phyloP scores from a whole-genome alignment of 2,113 vertebrate species.

The Dasyprocta punctata region DNA sequence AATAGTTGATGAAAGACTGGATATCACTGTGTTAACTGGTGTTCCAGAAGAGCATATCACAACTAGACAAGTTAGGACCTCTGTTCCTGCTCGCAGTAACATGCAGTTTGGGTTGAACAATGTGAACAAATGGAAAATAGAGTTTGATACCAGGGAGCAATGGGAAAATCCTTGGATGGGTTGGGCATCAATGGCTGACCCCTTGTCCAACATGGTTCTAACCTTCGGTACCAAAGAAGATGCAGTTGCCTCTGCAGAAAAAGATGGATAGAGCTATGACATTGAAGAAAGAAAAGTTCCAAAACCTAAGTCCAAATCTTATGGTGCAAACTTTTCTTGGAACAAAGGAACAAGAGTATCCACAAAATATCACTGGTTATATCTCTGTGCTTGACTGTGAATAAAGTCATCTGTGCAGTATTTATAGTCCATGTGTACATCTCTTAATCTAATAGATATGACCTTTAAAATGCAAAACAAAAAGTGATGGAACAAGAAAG shows the following conservation, averaged over 20 bases:
- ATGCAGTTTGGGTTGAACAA: slow-evolving; percentile 97
- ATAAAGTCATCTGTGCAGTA: slow-evolving; percentile 91
- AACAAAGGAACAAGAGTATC: slow-evolving; percentile 97
- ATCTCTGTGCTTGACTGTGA: slow-evolving; percentile 82
- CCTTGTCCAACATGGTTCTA: slow-evolving; percentile 95
- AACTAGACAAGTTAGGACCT: slow-evolving; percentile 96
- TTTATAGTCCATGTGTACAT: slow-evolving; percentile 86
- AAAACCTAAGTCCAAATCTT: slow-evolving; percentile 97
- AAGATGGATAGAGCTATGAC: slow-evolving; percentile 98
- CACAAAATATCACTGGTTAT: slow-evolving; percentile 92
- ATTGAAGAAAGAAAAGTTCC: slow-evolving; percentile 92
- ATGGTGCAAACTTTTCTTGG: slow-evolving; percentile 98
- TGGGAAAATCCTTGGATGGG: slow-evolving; percentile 99
- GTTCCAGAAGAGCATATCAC: slow-evolving; percentile 97
- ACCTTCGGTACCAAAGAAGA: slow-evolving; percentile 94
- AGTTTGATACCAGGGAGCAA: slow-evolving; percentile 97
- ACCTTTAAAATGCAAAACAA: slow-evolving; percentile 85
- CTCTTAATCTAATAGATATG: slow-evolving; percentile 91
- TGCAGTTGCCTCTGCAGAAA: slow-evolving; percentile 96
- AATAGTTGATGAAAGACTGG: slow-evolving; percentile 97
- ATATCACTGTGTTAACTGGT: slow-evolving; percentile 92
- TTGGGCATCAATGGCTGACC: slow-evolving; percentile 95
- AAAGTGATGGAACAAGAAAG: neutral
- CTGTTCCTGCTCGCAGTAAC: slow-evolving; percentile 93
- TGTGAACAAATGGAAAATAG: slow-evolving; percentile 97